Evolutionary conservation across 2,797 vertebrate genomes (phyloP).

Genomic region (Girardinus metallicus): DNA sequence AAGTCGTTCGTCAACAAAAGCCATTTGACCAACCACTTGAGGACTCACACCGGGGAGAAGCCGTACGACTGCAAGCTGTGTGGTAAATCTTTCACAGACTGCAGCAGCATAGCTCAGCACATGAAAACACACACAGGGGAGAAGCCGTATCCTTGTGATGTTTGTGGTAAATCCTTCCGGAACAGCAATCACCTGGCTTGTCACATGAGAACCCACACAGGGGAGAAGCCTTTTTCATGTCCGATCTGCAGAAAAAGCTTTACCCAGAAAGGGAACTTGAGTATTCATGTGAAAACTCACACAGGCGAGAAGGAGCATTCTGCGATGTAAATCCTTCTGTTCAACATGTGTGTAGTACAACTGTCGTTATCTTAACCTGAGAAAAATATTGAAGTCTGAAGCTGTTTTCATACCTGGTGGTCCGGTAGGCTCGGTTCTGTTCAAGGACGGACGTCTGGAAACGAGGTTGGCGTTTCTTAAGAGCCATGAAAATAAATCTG

Average conservation of each 20-base stretch:
- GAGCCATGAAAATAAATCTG: no score
- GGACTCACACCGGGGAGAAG: not conserved
- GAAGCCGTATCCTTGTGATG: not conserved
- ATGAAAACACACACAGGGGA: not conserved
- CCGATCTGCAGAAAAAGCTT: not conserved
- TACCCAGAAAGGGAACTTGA: not conserved
- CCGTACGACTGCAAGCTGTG: slow-evolving; percentile 4
- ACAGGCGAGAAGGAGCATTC: not conserved
- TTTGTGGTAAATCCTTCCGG: not conserved
- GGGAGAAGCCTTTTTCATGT: not conserved
- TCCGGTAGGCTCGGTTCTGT: not conserved
- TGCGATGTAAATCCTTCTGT: not conserved
- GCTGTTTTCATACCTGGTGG: not conserved
- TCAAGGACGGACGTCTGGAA: not conserved
- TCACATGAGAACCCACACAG: not conserved
- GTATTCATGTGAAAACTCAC: not conserved
- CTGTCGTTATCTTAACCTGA: not conserved
- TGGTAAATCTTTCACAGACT: not conserved
- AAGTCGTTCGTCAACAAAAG: not conserved
- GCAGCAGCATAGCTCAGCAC: not conserved
- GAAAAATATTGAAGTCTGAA: not conserved
- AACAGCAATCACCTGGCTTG: not conserved
- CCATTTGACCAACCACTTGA: not conserved
- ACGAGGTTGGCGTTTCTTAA: not conserved
- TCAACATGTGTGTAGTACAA: not conserved